Conservation (phyloP, 2,113 vertebrate genomes). For the Prunella fulvescens region DNA sequence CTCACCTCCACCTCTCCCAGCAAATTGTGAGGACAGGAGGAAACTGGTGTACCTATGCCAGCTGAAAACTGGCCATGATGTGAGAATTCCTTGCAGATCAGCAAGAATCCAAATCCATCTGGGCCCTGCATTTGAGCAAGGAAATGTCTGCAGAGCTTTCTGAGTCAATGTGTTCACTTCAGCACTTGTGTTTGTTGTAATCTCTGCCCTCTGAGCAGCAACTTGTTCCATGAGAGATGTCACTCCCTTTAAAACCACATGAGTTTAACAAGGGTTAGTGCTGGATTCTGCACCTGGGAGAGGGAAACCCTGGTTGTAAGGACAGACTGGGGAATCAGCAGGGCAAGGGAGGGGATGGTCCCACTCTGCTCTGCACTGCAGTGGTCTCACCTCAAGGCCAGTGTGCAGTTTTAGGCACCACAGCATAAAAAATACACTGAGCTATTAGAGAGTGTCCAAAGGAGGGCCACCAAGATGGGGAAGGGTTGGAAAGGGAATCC, state of each 20-base stretch:
- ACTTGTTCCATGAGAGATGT: fast-evolving
- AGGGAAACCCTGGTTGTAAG: fast-evolving
- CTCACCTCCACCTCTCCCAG: not conserved
- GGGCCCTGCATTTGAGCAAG: not conserved
- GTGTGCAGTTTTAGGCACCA: not conserved
- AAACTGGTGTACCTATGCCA: not conserved
- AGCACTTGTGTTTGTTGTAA: not conserved
- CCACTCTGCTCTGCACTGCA: not conserved
- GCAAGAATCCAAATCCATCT: not conserved
- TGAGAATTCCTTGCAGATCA: not conserved
- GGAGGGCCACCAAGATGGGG: not conserved
- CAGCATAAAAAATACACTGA: not conserved
- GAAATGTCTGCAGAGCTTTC: not conserved
- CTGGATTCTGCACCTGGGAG: not conserved
- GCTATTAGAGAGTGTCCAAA: not conserved
- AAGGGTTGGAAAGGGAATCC: not conserved
- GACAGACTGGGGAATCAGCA: not conserved
- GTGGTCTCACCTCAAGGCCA: not conserved
- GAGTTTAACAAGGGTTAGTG: not conserved
- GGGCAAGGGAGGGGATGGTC: not conserved
- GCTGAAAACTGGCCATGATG: not conserved
- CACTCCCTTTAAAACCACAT: not conserved
- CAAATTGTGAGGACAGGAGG: not conserved
- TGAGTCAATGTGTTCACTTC: not conserved
- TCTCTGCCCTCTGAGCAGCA: not conserved